Evolutionary conservation across 1,140 invertebrate genomes (phyloP).

Genomic region (Hylaeus volcanicus): DNA sequence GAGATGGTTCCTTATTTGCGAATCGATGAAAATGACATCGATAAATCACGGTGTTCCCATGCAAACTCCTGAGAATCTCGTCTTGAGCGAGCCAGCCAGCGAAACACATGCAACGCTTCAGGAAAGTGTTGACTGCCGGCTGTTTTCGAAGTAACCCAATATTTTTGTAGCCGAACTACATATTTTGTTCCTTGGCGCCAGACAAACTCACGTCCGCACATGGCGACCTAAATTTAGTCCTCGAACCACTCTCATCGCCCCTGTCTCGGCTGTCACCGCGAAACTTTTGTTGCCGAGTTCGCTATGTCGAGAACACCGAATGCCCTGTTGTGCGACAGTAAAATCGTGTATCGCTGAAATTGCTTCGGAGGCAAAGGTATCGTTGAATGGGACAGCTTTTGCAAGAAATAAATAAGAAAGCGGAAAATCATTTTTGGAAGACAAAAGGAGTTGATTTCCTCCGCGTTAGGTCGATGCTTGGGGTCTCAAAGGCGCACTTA

Average conservation of each 20-base stretch:
- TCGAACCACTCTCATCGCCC: constrained; percentile 12
- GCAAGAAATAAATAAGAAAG: no score
- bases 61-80: neutral
- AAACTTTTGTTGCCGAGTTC: constrained; percentile 17
- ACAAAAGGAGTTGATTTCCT: no score
- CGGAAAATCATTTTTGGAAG: no score
- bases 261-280: constrained; percentile 1
- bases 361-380: no score
- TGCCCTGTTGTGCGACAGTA: neutral
- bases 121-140: constrained; percentile 77
- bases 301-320: neutral
- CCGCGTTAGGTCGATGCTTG: no score
- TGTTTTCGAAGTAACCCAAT: constrained; percentile 79
- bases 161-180: constrained; percentile 71
- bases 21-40: neutral
- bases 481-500: no score
- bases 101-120: constrained; percentile 74
- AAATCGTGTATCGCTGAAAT: no score
- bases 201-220: constrained; percentile 69
- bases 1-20: no score
- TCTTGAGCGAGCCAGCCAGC: neutral
- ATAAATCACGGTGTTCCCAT: neutral
- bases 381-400: no score
- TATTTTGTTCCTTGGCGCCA: constrained; percentile 74
- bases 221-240: constrained; percentile 72